A percentile compares a stretch with the other conserved stretches of the same genome.
phyloP scores from a whole-genome alignment of 1,140 invertebrate species.

The Magallana gigas region DNA sequence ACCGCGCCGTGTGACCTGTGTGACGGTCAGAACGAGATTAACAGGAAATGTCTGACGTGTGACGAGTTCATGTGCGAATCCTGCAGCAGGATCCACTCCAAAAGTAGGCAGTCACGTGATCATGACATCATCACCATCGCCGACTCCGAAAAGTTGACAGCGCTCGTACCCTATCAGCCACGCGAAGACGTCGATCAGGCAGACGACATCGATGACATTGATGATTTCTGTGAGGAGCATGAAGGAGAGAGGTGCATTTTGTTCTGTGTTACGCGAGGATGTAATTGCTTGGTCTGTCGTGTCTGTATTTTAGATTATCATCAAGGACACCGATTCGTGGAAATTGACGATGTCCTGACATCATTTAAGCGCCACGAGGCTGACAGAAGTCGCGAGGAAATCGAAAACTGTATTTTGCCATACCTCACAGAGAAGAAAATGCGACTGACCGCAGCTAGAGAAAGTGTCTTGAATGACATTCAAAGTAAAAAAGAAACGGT shows the following conservation, averaged over 20 bases:
- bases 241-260: neutral
- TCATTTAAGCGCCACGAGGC: slow-evolving; percentile 23
- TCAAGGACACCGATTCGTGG: slow-evolving; percentile 28
- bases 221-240: neutral
- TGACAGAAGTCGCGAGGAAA: slow-evolving; percentile 19
- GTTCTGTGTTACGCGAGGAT: slow-evolving; percentile 26
- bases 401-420: slow-evolving; percentile 10
- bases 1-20: slow-evolving; percentile 12
- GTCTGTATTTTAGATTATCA: slow-evolving; percentile 35
- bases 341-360: slow-evolving; percentile 31
- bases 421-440: slow-evolving; percentile 34
- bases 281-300: slow-evolving; percentile 11
- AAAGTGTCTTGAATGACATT: slow-evolving; percentile 16
- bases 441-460: neutral
- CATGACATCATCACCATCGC: slow-evolving; percentile 34
- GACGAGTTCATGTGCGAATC: slow-evolving; percentile 31
- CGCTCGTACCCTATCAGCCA: slow-evolving; percentile 16
- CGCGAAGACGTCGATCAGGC: neutral
- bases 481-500: slow-evolving; percentile 30
- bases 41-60: slow-evolving; percentile 29
- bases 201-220: neutral
- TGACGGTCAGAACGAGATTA: slow-evolving; percentile 31
- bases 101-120: slow-evolving; percentile 13
- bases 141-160: slow-evolving; percentile 27
- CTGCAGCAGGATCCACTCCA: slow-evolving; percentile 26